phyloP scores from a whole-genome alignment of 2,797 vertebrate species.

The Anabas testudineus region DNA sequence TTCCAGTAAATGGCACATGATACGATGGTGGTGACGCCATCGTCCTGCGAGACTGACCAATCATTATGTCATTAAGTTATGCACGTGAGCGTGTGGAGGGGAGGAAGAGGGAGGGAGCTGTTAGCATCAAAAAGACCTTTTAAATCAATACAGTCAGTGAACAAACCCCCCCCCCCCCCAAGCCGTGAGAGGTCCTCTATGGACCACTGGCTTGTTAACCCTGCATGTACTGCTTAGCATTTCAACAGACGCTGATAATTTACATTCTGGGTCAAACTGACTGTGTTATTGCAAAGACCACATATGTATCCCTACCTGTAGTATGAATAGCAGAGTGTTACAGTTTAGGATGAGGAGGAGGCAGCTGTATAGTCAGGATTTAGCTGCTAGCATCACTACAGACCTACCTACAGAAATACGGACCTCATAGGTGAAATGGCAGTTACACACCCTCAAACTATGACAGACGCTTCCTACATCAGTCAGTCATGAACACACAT shows the following conservation, averaged over 20 bases:
- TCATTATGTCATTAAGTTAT: constrained; percentile 67
- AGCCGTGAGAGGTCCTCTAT: background rate
- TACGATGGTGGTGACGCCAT: constrained; percentile 73
- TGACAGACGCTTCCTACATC: too few relatives aligned
- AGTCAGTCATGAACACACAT: too few relatives aligned
- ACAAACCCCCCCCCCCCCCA: background rate
- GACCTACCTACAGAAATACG: too few relatives aligned
- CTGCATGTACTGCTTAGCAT: background rate
- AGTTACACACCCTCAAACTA: too few relatives aligned
- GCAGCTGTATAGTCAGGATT: too few relatives aligned
- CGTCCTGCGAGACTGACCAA: constrained; percentile 40
- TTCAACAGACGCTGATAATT: background rate
- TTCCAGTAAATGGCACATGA: constrained; percentile 68
- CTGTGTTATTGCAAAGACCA: background rate
- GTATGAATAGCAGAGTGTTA: too few relatives aligned
- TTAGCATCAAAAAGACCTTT: constrained; percentile 42
- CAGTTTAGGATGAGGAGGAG: too few relatives aligned
- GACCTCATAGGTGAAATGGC: too few relatives aligned
- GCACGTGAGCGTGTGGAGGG: constrained; percentile 40
- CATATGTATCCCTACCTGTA: too few relatives aligned
- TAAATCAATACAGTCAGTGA: constrained; percentile 62
- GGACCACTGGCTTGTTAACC: constrained; percentile 41
- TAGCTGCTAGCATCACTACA: too few relatives aligned
- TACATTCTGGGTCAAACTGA: background rate
- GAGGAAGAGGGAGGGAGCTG: background rate